These are phyloP conservation scores for Erynnis tages DNA, from an alignment of 2,888 invertebrate species.

Conservation along the genomic window DNA sequence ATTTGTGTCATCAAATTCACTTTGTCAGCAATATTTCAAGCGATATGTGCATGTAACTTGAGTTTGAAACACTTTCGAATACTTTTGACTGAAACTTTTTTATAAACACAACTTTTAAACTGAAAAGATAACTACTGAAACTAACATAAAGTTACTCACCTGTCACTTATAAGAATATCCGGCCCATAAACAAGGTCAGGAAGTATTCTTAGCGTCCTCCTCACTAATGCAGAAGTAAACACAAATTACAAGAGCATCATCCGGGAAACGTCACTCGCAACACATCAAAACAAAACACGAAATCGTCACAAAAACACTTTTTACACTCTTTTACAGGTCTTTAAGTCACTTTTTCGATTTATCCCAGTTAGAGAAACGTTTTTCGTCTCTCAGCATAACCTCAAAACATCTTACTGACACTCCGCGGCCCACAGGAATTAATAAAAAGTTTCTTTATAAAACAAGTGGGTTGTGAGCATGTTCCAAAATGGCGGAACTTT, in stretches of 20 bases:
- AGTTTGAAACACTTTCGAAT: slow-evolving; percentile 35
- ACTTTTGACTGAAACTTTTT: slow-evolving; percentile 71
- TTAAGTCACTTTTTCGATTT: slow-evolving; percentile 51
- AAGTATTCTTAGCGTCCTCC: slow-evolving; percentile 60
- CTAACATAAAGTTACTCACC: slow-evolving; percentile 64
- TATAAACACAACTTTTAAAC: slow-evolving; percentile 64
- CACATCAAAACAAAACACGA: slow-evolving; percentile 76
- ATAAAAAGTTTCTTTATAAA: slow-evolving; percentile 83
- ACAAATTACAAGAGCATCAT: slow-evolving; percentile 72
- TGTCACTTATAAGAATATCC: slow-evolving; percentile 46
- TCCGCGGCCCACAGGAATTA: slow-evolving; percentile 82
- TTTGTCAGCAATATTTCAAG: slow-evolving; percentile 3
- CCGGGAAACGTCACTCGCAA: slow-evolving; percentile 66
- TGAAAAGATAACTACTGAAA: slow-evolving; percentile 53
- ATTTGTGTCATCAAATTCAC: slow-evolving; percentile 16
- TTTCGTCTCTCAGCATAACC: slow-evolving; percentile 74
- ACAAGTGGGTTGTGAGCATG: slow-evolving; percentile 83
- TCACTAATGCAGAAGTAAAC: slow-evolving; percentile 72
- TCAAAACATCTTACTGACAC: slow-evolving; percentile 81
- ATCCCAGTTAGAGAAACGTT: slow-evolving; percentile 63
- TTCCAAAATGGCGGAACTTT: slow-evolving; percentile 83
- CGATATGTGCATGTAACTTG: slow-evolving; percentile 12
- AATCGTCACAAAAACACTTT: slow-evolving; percentile 63
- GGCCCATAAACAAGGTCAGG: slow-evolving; percentile 58
- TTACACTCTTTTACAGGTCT: slow-evolving; percentile 46